phyloP scores from a whole-genome alignment of 35 echinoderm and acorn worm species.

The Apostichopus japonicus region DNA sequence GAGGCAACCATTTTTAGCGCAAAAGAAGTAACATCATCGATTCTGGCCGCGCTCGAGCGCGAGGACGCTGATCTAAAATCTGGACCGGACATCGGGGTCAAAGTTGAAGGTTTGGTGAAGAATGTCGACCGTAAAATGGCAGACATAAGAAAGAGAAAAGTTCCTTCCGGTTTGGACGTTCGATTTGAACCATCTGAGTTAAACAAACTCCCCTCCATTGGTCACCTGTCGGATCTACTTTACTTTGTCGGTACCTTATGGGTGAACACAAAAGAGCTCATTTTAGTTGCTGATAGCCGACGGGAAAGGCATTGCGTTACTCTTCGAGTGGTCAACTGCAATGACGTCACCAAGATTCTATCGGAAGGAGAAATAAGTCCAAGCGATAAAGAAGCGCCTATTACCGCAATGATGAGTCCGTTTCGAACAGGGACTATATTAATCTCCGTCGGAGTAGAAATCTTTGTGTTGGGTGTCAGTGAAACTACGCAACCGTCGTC shows the following conservation, averaged over 20 bases:
- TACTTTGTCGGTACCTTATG: conserved; percentile 36
- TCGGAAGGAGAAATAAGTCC: conserved; percentile 20
- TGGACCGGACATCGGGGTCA: background rate
- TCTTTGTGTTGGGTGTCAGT: background rate
- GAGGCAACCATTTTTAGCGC: conserved; percentile 55
- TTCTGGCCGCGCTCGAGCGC: conserved; percentile 32
- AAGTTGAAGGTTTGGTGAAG: conserved; percentile 29
- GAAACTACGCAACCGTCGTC: background rate
- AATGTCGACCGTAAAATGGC: conserved; percentile 42
- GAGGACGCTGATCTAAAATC: conserved; percentile 40
- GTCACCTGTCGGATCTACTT: conserved; percentile 14
- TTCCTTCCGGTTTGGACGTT: background rate
- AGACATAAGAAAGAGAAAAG: conserved; percentile 23
- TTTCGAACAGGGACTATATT: conserved; percentile 35
- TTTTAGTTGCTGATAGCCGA: conserved; percentile 33
- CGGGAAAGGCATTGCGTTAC: conserved; percentile 22
- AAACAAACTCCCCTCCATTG: background rate
- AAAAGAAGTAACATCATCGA: conserved; percentile 41
- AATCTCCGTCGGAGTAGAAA: conserved; percentile 9
- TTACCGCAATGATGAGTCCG: background rate
- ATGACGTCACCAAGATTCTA: background rate
- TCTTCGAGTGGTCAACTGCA: background rate
- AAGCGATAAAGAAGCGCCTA: conserved; percentile 20
- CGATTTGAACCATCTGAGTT: background rate
- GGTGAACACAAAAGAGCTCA: background rate